Base-by-base conservation (phyloP, 2,888 invertebrate species). In the Dicroscelio sp. region DNA sequence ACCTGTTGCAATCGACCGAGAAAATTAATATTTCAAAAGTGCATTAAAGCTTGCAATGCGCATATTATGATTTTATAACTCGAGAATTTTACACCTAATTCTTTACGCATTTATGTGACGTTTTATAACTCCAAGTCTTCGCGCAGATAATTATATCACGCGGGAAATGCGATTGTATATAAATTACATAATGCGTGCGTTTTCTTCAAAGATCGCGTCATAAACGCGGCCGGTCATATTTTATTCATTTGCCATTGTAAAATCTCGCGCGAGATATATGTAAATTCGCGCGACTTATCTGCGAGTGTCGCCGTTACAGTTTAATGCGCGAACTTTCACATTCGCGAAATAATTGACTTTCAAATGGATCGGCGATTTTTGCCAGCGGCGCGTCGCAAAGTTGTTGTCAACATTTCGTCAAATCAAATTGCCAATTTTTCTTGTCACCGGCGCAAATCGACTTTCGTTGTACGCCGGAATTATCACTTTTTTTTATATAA, bases 321-420 rank as follows among this genome's bases (percentile, higher is more conserved):
- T 86, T 78, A 71, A 79, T 43, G 79, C 60, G 55, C 60, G 71
- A 71, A 86, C 86, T 86, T 86, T 86, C 86, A 86, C 78, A 86
- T 86, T 73, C 78, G 63, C 63, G 52, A 73, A 71, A 79, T 79
- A 79, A 86, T 86, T 79, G 79, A 86, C 79, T 86, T 86, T 86
- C 86, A 71, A 86, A 69, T 69, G 43, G 48, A 38, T 6, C 31
- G 52, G 25, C 67, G 27, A 35, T 67, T 83, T 83, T 83, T 83
- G 71, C n/a, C 60, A 80, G 25, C 31, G 60, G 58, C 55, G 35
- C 33, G 38, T 55, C 38, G 43, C 55, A 43, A 71, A 23, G 35
- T 58, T 58, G 58, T 27, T 69, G 65, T 58, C 58, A 71, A 38
- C n/a, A 71, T 69, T 60, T 71, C 71, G 35, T 63, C 63, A 43